Evolutionary conservation across 1,140 invertebrate species (phyloP), one percentile per base, ranked within the genome.

Genomic region (Hesperophylax magnus): DNA sequence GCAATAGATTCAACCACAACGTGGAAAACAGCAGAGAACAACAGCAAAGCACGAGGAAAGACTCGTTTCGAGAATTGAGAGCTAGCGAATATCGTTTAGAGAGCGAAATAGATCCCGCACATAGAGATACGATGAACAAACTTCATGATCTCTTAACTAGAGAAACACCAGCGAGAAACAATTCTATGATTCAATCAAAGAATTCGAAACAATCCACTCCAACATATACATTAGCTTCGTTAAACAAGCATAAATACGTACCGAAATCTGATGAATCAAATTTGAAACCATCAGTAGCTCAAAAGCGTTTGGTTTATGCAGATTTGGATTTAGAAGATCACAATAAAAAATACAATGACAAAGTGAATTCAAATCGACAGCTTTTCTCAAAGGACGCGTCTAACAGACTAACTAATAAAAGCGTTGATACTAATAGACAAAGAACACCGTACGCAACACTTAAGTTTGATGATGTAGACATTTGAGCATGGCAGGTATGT

Each of bases 381-480:
- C 86, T 90, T 81, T 90, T 89, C 84, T 88, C 88, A 82, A 89
- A 88, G 76, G 89, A 90, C 85, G 86, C 87, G 83, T 86, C 87
- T 87, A 87, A 87, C 81, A 87, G 85, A 81, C 84, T 85, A 65
- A 87, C 75, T 79, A 80, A 87, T 84, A 86, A 86, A 83, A 87
- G 87, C 72, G 87, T 84, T 85, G 85, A 83, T 18, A 71, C 54
- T n/a, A 77, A 61, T 20, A 87, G 88, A 81, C 87, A 85, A 71
- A 86, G 87, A 87, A 94, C 93, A 7, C 78, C 81, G 54, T 84
- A 95, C 86, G 93, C 94, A 65, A 94, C 94, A 84, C 91, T 96
- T 81, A 94, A 94, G 88, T 96, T 96, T 88, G 93, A 94, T 86
- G 94, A 95, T 87, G 94, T 96, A 84, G 94, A 95, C 88, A 94